phyloP scores from a whole-genome alignment of 2,113 vertebrate species.

The Uria aalge region DNA sequence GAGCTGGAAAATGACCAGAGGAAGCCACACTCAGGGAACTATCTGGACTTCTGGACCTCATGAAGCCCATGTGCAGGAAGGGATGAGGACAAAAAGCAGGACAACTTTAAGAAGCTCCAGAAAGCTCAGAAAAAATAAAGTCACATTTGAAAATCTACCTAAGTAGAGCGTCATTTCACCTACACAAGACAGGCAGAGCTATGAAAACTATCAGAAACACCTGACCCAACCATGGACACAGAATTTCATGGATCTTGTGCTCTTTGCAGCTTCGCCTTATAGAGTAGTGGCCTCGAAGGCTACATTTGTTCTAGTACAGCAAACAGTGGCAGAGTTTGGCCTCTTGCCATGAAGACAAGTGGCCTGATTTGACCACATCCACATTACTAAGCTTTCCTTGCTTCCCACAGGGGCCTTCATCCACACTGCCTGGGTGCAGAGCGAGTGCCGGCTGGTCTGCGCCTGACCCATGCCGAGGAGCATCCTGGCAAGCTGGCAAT shows the following conservation, averaged over 20 bases:
- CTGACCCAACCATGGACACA: neutral
- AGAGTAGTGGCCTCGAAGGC: neutral
- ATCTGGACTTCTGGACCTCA: neutral
- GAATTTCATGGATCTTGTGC: neutral
- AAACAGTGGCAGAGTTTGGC: neutral
- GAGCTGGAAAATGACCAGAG: neutral
- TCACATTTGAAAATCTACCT: neutral
- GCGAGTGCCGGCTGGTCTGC: neutral
- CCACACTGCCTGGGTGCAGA: neutral
- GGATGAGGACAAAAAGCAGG: neutral
- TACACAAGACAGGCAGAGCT: neutral
- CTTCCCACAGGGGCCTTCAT: neutral
- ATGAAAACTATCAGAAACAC: neutral
- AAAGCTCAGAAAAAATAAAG: neutral
- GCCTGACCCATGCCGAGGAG: fast-evolving
- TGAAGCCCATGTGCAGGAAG: neutral
- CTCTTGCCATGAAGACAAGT: neutral
- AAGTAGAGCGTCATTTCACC: neutral
- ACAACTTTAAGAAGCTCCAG: neutral
- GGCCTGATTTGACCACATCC: neutral
- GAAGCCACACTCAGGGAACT: neutral
- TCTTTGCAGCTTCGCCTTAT: neutral
- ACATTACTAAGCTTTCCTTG: neutral
- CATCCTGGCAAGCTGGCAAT: neutral
- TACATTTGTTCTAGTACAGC: neutral